Conservation (phyloP, 2,888 invertebrate species). For the Torymus texanus region DNA sequence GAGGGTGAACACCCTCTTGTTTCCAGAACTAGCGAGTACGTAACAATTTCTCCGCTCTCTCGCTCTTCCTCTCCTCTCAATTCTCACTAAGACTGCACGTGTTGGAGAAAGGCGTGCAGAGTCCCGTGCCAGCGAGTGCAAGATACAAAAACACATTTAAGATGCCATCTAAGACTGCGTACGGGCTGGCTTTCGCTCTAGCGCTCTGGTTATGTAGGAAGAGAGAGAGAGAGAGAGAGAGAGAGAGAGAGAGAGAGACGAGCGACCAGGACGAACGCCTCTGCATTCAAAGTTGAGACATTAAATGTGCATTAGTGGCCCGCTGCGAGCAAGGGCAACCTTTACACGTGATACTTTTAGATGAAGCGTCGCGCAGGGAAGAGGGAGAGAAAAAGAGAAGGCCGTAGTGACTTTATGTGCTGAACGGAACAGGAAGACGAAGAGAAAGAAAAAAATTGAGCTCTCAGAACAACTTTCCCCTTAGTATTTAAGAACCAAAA, state of each 20-base stretch:
- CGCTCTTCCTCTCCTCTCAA: too few species aligned
- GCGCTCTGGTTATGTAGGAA: neutral
- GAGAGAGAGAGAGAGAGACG: neutral
- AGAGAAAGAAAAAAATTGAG: neutral
- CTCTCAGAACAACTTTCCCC: neutral
- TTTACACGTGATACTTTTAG: constrained; percentile 52
- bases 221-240: constrained; percentile 11
- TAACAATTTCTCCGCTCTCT: too few species aligned
- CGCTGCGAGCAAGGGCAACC: constrained; percentile 39
- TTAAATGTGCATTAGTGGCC: constrained; percentile 72
- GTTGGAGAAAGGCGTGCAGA: too few species aligned
- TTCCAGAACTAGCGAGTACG: too few species aligned
- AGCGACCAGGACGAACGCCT: constrained; percentile 41
- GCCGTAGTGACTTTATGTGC: neutral
- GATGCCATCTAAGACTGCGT: constrained; percentile 62
- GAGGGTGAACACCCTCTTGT: too few species aligned
- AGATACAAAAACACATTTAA: constrained; percentile 68
- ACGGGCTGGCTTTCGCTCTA: neutral
- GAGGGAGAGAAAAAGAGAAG: constrained; percentile 11
- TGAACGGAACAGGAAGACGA: neutral
- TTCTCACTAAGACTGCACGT: too few species aligned
- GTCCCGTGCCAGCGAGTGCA: neutral
- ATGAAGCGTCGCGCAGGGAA: constrained; percentile 3
- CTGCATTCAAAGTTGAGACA: constrained; percentile 73
- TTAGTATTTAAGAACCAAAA: too few species aligned